Base-by-base conservation (phyloP, 2,888 invertebrate genomes). In the Hermodice carunculata region DNA sequence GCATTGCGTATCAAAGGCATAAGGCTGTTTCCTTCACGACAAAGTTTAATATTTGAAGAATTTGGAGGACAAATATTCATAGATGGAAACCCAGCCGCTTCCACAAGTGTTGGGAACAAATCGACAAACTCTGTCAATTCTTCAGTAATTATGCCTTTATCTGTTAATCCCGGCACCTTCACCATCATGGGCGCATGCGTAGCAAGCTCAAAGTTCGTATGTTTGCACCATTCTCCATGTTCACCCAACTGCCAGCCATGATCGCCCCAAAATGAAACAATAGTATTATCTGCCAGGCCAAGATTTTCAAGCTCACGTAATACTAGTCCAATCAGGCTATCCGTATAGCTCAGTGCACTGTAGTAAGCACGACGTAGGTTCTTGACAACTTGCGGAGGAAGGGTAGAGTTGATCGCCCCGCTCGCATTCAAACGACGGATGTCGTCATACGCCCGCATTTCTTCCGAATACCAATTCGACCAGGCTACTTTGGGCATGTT, bases 131-230 rank as follows among this genome's bases (percentile, higher is more conserved):
- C 77, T 14, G 73, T 73, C 1, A 77, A 66, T 28, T 67, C 29
- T 43, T 73, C 73, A 4, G 75, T 74, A 3, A 69, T 68, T 0
- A 72, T 61, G 6, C 76, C 76, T 6, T 58, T 31, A 42, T 74
- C 74, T 1, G 78, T 77, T 17, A 73, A 28, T 31, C 77, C 78
- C 4, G 79, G 79, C 24, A 78, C 59, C 26, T 64, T 3, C 5
- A 78, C 57, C 71, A 78, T 73, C 73, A 77, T 73, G 5, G 78
- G 78, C 5, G 75, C 75, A 37, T 75, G 77, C 1, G 75, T 74
- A 1, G 74, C 68, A 1, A 75, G 53, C 56, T 78, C 77, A 53
- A 78, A 77, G 44, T 77, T 76, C 0, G 76, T 76, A 37, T 73
- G 69, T 52, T 78, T 78, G 37, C 65, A 71, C 71, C 71, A 71